Evolutionary conservation across 2,797 vertebrate genomes (phyloP).

Genomic region (Saxicola maurus): DNA sequence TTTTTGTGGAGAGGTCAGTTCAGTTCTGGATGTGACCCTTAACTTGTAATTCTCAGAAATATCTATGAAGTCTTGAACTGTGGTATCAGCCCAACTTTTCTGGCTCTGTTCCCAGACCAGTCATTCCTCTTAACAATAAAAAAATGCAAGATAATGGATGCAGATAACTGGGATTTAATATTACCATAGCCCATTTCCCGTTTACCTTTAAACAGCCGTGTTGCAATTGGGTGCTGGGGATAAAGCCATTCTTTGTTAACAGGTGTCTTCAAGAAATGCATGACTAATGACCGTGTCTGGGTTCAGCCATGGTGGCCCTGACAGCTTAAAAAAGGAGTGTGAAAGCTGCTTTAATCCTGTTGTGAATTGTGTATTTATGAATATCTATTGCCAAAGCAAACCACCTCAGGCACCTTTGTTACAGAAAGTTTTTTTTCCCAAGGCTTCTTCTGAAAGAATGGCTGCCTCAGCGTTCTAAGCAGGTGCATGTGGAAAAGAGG

Average conservation of each 20-base stretch:
- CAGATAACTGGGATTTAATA: conserved; percentile 42
- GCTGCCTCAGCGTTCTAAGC: not conserved
- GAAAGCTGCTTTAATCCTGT: not conserved
- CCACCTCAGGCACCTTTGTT: not conserved
- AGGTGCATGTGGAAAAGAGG: not conserved
- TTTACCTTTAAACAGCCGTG: conserved; percentile 23
- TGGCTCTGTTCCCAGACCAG: conserved; percentile 17
- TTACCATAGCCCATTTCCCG: not conserved
- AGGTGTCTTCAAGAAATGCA: not conserved
- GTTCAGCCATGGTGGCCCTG: not conserved
- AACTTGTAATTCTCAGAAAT: not conserved
- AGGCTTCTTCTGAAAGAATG: not conserved
- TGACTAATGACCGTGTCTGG: not conserved
- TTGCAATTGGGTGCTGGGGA: not conserved
- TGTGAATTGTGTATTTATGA: not conserved
- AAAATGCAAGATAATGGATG: conserved; percentile 26
- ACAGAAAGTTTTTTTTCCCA: not conserved
- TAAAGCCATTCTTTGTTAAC: not conserved
- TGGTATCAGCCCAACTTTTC: not conserved
- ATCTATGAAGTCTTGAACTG: not conserved
- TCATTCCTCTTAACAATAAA: conserved; percentile 30
- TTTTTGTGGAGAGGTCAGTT: not conserved
- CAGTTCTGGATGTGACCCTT: not conserved
- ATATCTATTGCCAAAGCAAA: not conserved
- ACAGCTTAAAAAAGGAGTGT: not conserved